A percentile compares a stretch with the other conserved stretches of the same genome.
phyloP scores from a whole-genome alignment of 2,797 vertebrate genomes.

The Apogon hyalosoma region DNA sequence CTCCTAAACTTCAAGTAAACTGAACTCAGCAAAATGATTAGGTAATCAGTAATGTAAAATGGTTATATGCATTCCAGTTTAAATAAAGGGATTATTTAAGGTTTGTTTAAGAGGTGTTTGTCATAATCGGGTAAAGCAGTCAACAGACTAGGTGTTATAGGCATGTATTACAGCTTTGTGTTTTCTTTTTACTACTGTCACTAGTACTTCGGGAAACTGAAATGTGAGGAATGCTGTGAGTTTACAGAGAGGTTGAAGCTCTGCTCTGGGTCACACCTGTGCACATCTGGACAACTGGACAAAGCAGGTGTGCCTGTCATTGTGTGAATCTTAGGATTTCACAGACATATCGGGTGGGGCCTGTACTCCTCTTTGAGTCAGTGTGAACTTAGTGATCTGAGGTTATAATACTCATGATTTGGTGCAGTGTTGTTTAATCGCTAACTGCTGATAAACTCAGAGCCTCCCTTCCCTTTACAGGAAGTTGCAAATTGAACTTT shows the following conservation, averaged over 20 bases:
- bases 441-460: constrained; percentile 38
- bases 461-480: constrained; percentile 31
- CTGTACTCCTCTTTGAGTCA: background rate
- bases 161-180: no score
- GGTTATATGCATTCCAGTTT: no score
- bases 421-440: constrained; percentile 17
- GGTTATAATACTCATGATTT: constrained; percentile 3
- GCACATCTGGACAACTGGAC: constrained; percentile 13
- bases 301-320: constrained; percentile 11
- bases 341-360: background rate
- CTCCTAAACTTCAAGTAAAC: no score
- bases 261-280: background rate
- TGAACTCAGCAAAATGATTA: no score
- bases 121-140: no score
- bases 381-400: constrained; percentile 13
- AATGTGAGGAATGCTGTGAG: constrained; percentile 3
- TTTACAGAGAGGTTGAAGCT: background rate
- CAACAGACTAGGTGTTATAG: no score
- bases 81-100: no score
- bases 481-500: constrained; percentile 71
- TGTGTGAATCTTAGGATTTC: background rate
- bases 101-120: no score
- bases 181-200: no score
- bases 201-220: background rate
- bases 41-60: no score